Evolutionary conservation across 2,113 vertebrate species (phyloP), one percentile per base, ranked within the genome.

Genomic region (Phalacrocorax pelagicus): DNA sequence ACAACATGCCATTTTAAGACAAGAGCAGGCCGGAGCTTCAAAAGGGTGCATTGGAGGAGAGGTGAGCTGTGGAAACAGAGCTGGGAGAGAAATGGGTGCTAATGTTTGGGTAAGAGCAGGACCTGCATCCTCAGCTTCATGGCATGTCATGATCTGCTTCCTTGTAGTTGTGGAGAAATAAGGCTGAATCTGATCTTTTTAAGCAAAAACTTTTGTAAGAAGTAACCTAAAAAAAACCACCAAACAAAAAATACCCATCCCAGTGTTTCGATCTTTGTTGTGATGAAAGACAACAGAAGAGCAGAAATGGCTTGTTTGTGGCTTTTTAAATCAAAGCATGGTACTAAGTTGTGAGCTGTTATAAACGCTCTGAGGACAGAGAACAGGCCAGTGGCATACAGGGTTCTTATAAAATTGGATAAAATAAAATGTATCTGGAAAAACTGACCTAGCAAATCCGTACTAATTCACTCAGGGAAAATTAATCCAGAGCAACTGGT

Each of bases 381-480:
- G 75, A 90, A 83, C 63, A 87, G 91, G 63, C 18, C 46, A 59
- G 66, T 51, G 74, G n/a, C 81, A 82, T 38, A 77, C 62, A 88
- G 62, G 83, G 59, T 88, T 88, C 51, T 70, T 80, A 78, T 32
- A 86, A 93, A 94, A 90, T 81, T 66, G 81, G 71, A 73, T 75
- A 62, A 91, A 90, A 88, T 44, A 59, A 65, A 34, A 12, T 5
- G 7, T 84, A 75, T 92, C 54, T 91, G 91, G 87, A 95, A 95
- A 92, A 95, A 88, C 55, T 58, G 79, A 44, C 51, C 71, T 78
- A 83, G 71, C 58, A 88, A 88, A 95, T 90, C 84, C 2, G 17
- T 87, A 80, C 78, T 95, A 95, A 97, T 88, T 96, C 71, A 90
- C 44, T 91, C 44, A 80, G 32, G 46, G 55, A 55, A 91, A 93